Percentiles rank a stretch among this genome's conserved stretches.
Conservation (phyloP, 2,797 vertebrate genomes). For the Rhinophrynus dorsalis region DNA sequence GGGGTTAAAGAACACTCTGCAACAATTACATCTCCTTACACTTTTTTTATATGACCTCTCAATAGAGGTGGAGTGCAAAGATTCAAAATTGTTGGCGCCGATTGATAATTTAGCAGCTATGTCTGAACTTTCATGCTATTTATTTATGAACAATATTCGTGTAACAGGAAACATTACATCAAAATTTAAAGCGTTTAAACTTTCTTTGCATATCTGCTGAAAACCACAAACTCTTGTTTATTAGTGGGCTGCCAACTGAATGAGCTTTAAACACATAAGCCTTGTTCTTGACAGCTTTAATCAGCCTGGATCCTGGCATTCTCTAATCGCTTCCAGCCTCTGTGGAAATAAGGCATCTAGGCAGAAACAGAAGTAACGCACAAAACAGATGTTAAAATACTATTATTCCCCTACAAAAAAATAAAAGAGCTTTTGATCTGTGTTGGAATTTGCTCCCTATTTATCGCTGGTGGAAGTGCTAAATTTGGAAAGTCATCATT, state of each 20-base stretch:
- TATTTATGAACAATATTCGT: conserved; percentile 1
- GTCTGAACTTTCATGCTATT: neutral
- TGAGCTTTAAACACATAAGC: conserved; percentile 30
- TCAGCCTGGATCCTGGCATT: conserved; percentile 39
- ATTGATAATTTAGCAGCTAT: neutral
- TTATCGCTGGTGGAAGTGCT: conserved; percentile 8
- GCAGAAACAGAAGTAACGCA: conserved; percentile 18
- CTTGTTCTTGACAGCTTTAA: conserved; percentile 42
- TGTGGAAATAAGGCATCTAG: conserved; percentile 35
- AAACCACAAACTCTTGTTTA: conserved; percentile 39
- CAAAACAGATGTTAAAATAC: conserved; percentile 29
- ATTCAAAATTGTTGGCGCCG: conserved; percentile 1
- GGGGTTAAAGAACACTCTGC: too few relatives aligned
- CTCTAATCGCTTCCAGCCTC: conserved; percentile 44
- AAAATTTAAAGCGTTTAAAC: conserved; percentile 3
- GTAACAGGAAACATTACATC: conserved; percentile 30
- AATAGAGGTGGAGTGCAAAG: too few relatives aligned
- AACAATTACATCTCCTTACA: too few relatives aligned
- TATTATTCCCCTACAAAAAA: conserved; percentile 32
- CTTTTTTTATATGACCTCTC: too few relatives aligned
- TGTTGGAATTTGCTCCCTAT: neutral
- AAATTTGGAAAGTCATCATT: too few relatives aligned
- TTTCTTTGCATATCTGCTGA: conserved; percentile 10
- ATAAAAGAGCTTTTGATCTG: conserved; percentile 39
- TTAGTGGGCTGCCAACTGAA: conserved; percentile 29